Evolutionary conservation across 2,888 invertebrate species (phyloP).

Genomic region (Calameuta idolon): DNA sequence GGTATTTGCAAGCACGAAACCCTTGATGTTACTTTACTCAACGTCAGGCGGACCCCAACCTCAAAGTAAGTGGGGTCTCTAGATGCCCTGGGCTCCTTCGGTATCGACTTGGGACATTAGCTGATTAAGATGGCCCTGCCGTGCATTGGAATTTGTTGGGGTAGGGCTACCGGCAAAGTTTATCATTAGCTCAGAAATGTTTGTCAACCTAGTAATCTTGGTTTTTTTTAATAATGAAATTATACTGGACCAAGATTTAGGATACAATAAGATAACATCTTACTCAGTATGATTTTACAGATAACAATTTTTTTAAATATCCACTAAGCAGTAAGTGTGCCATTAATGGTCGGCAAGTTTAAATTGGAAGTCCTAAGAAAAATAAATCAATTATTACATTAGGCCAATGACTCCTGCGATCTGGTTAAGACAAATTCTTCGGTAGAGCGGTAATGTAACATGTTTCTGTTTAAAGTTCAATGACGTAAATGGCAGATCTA

Average conservation of each 20-base stretch:
- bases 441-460: slow-evolving; percentile 27
- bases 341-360: not conserved
- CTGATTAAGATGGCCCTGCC: slow-evolving; percentile 31
- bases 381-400: not conserved
- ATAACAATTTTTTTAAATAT: too few species aligned
- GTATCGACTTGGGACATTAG: slow-evolving; percentile 30
- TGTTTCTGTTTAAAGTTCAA: slow-evolving; percentile 34
- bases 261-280: too few species aligned
- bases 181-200: not conserved
- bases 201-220: not conserved
- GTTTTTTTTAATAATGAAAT: not conserved
- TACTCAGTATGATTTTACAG: not conserved
- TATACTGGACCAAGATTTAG: not conserved
- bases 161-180: not conserved
- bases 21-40: slow-evolving; percentile 50
- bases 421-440: slow-evolving; percentile 17
- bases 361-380: not conserved
- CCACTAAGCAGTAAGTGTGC: not conserved
- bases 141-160: not conserved
- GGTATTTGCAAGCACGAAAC: slow-evolving; percentile 53
- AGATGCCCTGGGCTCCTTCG: slow-evolving; percentile 36
- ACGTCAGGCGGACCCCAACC: slow-evolving; percentile 38
- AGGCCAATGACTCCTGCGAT: not conserved
- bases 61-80: slow-evolving; percentile 35
- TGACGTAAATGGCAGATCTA: slow-evolving; percentile 35